A percentile compares a stretch with the other conserved stretches of the same genome.
Conservation (phyloP, 2,797 vertebrate genomes). For the Anniella stebbinsi region DNA sequence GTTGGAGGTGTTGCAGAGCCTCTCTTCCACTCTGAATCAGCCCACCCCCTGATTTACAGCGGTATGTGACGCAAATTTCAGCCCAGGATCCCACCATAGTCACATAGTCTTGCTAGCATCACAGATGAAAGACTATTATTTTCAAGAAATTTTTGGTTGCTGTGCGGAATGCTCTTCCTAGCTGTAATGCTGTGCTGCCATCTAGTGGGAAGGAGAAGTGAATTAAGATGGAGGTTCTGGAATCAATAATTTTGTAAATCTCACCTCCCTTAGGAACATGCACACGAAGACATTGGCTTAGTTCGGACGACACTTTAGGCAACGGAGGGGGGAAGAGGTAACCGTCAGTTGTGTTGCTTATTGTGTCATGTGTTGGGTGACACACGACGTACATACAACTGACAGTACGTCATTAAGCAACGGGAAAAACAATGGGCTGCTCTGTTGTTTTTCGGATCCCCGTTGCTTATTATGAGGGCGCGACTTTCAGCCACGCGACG, state of each 20-base stretch:
- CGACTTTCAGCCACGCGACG: too few species aligned
- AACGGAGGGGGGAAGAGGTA: too few species aligned
- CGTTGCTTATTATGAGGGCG: too few species aligned
- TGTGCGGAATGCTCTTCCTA: rapidly evolving
- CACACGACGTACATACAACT: too few species aligned
- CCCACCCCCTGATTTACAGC: neutral
- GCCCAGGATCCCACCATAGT: neutral
- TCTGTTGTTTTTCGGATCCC: too few species aligned
- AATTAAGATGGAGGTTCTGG: rapidly evolving
- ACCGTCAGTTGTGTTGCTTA: too few species aligned
- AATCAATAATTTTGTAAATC: neutral
- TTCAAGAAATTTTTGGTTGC: neutral
- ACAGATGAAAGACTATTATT: neutral
- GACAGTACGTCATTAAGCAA: too few species aligned
- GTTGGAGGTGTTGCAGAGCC: neutral
- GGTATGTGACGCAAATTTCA: neutral
- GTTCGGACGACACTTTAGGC: too few species aligned
- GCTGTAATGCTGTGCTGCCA: conserved; percentile 51
- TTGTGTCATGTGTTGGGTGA: too few species aligned
- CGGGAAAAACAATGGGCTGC: too few species aligned
- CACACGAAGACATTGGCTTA: too few species aligned
- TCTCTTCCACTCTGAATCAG: neutral
- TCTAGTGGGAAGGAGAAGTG: conserved; percentile 51
- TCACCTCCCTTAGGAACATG: neutral
- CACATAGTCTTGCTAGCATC: neutral